Conservation (phyloP, 2,113 vertebrate species). For the Dicaeum eximium region DNA sequence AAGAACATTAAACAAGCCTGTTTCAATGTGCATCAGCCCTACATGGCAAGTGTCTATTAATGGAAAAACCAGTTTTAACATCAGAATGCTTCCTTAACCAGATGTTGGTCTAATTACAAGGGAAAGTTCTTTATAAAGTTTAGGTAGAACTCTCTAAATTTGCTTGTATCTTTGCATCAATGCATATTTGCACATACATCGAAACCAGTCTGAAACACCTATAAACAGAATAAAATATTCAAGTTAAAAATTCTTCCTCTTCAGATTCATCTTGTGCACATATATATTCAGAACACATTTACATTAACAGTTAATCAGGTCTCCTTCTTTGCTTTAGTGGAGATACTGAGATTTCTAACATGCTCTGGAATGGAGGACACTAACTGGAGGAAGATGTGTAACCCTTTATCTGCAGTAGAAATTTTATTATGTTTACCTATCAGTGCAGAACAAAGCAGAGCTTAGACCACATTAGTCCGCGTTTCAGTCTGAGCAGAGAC, state of each 20-base stretch:
- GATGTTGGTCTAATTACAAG: background rate
- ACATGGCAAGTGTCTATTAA: background rate
- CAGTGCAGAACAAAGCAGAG: background rate
- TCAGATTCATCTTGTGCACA: background rate
- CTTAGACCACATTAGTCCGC: background rate
- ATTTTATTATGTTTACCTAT: background rate
- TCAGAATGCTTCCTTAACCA: background rate
- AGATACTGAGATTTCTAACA: background rate
- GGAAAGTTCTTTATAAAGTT: background rate
- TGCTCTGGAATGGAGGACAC: background rate
- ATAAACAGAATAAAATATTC: background rate
- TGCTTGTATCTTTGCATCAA: background rate
- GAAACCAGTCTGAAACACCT: background rate
- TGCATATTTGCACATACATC: background rate
- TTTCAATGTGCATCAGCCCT: background rate
- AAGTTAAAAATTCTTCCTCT: background rate
- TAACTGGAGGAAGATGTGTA: background rate
- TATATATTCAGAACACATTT: background rate
- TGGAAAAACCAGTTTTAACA: background rate
- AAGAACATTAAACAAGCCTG: background rate
- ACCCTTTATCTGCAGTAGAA: background rate
- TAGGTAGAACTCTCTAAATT: background rate
- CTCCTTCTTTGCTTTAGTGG: background rate
- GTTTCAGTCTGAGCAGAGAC: background rate
- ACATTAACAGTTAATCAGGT: background rate